A percentile compares a stretch with the other conserved stretches of the same genome.
phyloP scores from a whole-genome alignment of 2,797 vertebrate genomes.

The Antrozous pallidus region DNA sequence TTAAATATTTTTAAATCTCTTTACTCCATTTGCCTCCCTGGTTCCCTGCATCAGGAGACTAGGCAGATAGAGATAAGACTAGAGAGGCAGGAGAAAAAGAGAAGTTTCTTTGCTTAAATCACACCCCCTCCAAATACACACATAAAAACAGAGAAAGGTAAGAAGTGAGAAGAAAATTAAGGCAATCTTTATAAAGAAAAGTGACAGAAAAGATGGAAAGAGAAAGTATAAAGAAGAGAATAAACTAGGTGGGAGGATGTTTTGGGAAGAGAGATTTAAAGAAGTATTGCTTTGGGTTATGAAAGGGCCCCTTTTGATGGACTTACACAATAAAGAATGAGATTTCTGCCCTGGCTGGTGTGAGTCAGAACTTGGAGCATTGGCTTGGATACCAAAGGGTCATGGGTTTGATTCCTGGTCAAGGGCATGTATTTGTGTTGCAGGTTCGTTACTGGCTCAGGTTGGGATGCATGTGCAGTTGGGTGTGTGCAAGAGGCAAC shows the following conservation, averaged over 20 bases:
- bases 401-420: too few species aligned
- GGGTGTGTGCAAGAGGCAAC: too few species aligned
- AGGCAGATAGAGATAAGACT: background rate
- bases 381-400: too few species aligned
- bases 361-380: too few species aligned
- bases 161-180: background rate
- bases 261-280: background rate
- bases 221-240: background rate
- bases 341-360: background rate
- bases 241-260: background rate
- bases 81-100: background rate
- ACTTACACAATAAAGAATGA: background rate
- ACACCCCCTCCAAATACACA: too few species aligned
- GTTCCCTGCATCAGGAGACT: background rate
- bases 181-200: background rate
- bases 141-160: background rate
- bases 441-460: too few species aligned
- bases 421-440: too few species aligned
- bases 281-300: background rate
- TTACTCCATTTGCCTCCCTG: background rate
- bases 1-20: too few species aligned
- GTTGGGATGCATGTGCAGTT: too few species aligned
- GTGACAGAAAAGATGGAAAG: background rate
- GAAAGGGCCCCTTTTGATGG: background rate
- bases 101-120: background rate